Base-by-base conservation (phyloP, 92 coral and sea anemone species). In the Phenganax stokvisi region DNA sequence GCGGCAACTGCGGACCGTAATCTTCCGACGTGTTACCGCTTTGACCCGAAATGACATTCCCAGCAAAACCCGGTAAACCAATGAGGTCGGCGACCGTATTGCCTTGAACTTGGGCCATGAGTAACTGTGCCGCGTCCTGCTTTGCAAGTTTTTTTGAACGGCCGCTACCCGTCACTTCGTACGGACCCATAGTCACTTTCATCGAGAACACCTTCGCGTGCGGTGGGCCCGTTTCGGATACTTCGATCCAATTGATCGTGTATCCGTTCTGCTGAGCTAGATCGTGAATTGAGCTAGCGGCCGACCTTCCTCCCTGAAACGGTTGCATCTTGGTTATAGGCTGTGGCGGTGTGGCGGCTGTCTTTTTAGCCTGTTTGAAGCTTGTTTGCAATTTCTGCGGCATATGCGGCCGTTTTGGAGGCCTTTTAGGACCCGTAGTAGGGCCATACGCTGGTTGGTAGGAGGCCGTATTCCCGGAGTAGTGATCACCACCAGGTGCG, bases 141-240 rank as follows among this genome's bases (percentile, higher is more conserved):
- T 79, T 79, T 15, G 83, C 83, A 63, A 63, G 53, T 54, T 79
- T 79, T 54, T 79, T 79, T 13, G 83, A 79, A 63, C 74, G 67
- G 9, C 83, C 83, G 65, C 83, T 79, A 1, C 83, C 83, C 12
- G 57, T 79, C 0, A 54, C 83, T 47, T 79, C 83, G 65, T 79
- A 51, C 11, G 83, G 57, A 15, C 83, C 83, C 74, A 79, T 63
- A 1, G 74, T 79, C 1, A 79, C 83, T 29, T 79, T 79, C 83
- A 79, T 79, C 11, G 83, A 63, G 31, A 79, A 79, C 25, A 79
- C 13, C 74, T 79, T 79, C 1, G 72, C 67, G 54, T 79, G 83
- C 51, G 83, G 73, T 12, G 83, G 83, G 6, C 83, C 83, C 6
- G 61, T 59, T 62, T 79, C 83, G 2, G 83, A 79, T 79, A 15